These are phyloP conservation scores for Oscheius onirici DNA, from an alignment of 2,888 invertebrate genomes.

Conservation along the genomic window DNA sequence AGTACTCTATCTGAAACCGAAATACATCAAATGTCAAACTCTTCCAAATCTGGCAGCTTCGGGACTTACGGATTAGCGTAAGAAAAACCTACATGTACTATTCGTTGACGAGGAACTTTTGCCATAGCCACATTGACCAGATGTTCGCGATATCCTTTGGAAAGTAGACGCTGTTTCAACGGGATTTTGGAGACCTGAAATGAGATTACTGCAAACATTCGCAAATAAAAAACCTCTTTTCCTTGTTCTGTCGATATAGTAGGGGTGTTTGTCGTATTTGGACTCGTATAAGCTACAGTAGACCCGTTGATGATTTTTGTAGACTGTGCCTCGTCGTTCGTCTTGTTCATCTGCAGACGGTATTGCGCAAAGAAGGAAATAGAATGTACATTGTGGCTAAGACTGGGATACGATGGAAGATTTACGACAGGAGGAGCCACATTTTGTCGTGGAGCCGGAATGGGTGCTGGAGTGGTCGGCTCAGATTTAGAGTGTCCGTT, in stretches of 20 bases:
- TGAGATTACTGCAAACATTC: neutral
- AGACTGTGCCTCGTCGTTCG: neutral
- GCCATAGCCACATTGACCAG: slow-evolving; percentile 38
- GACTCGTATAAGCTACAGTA: neutral
- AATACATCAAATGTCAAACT: neutral
- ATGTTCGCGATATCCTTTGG: slow-evolving; percentile 47
- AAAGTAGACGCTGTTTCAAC: slow-evolving; percentile 35
- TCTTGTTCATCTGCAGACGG: neutral
- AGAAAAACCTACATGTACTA: slow-evolving; percentile 42
- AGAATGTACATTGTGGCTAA: neutral
- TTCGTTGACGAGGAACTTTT: slow-evolving; percentile 37
- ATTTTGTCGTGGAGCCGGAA: neutral
- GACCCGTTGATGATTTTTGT: neutral
- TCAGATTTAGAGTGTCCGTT: slow-evolving; percentile 14
- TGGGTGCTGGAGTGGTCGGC: slow-evolving; percentile 8
- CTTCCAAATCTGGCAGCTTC: no score
- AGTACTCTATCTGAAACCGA: slow-evolving; percentile 54
- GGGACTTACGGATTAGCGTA: no score
- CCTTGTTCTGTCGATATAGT: neutral
- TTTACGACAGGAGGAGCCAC: neutral
- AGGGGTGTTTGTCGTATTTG: neutral
- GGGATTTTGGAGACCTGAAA: neutral
- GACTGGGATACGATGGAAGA: slow-evolving; percentile 13
- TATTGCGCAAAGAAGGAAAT: no score
- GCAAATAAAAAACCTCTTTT: neutral